Conservation (phyloP, 2,888 invertebrate species). For the Xestia ashworthii region DNA sequence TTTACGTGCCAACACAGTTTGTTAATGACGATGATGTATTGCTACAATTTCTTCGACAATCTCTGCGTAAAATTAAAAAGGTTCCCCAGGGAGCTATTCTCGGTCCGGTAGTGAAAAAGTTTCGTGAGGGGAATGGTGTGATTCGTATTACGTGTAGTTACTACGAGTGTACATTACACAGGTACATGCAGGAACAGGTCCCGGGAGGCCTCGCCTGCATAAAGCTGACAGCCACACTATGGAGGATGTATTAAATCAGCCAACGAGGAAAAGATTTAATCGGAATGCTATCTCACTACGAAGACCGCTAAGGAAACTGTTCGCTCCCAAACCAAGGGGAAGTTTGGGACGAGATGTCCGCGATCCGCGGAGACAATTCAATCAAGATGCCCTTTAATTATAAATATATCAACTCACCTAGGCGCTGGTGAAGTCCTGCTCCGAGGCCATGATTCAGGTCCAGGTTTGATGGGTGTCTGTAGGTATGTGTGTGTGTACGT, state of each 20-base stretch:
- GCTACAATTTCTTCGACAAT: constrained; percentile 49
- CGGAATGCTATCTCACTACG: constrained; percentile 52
- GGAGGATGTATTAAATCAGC: constrained; percentile 64
- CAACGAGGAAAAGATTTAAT: constrained; percentile 62
- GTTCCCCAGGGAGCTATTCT: constrained; percentile 50
- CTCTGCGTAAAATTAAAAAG: constrained; percentile 64
- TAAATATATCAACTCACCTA: too few relatives aligned
- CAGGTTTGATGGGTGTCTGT: too few relatives aligned
- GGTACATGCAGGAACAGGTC: constrained; percentile 45
- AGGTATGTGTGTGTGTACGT: too few relatives aligned
- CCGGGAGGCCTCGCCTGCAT: constrained; percentile 47
- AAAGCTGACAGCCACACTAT: constrained; percentile 56
- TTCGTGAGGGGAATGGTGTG: constrained; percentile 35
- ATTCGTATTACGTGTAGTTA: constrained; percentile 32
- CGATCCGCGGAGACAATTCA: too few relatives aligned
- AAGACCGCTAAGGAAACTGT: constrained; percentile 42
- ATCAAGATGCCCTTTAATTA: too few relatives aligned
- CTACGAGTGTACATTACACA: constrained; percentile 36
- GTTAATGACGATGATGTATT: constrained; percentile 68
- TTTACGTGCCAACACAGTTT: constrained; percentile 62
- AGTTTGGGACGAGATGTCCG: too few relatives aligned
- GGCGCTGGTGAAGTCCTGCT: too few relatives aligned
- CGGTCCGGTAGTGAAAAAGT: constrained; percentile 46
- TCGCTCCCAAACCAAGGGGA: too few relatives aligned
- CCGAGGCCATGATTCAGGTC: too few relatives aligned